Conservation (phyloP, 2,888 invertebrate genomes). For the Perizoma affinitatum region DNA sequence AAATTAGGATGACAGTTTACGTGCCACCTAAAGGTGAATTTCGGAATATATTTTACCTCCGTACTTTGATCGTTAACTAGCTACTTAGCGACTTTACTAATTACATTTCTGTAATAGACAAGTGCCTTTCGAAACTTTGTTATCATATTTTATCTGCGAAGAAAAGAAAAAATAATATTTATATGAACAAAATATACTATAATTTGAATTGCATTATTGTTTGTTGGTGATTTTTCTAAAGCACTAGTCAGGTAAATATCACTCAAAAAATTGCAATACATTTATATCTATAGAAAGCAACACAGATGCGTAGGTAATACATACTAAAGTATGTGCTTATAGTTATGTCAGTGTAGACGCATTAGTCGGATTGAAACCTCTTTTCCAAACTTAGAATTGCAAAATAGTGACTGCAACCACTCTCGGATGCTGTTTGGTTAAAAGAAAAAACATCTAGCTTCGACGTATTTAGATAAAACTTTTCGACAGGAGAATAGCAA, state of each 20-base stretch:
- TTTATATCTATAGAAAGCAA: not conserved
- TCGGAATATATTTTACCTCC: constrained; percentile 25
- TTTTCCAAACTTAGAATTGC: constrained; percentile 77
- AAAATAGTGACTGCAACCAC: constrained; percentile 72
- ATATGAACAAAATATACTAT: too few species aligned
- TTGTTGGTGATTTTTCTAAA: too few species aligned
- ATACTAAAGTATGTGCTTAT: constrained; percentile 4
- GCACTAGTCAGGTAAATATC: not conserved
- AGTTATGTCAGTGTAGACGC: constrained; percentile 58
- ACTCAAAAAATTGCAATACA: not conserved
- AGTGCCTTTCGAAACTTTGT: constrained; percentile 1
- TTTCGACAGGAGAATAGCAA: constrained; percentile 10
- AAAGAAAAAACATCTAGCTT: constrained; percentile 59
- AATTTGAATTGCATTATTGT: too few species aligned
- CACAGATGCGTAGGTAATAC: not conserved
- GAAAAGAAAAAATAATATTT: too few species aligned
- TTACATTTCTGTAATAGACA: constrained; percentile 12
- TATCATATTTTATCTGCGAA: not conserved
- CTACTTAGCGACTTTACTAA: constrained; percentile 27
- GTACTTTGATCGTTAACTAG: constrained; percentile 30
- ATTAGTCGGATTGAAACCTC: constrained; percentile 80
- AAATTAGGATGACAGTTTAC: constrained; percentile 58
- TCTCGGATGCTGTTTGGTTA: constrained; percentile 68
- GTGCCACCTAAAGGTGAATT: constrained; percentile 36
- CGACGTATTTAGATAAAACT: constrained; percentile 45